Conservation (phyloP, 2,113 vertebrate genomes). For the Bujurquina vittata region DNA sequence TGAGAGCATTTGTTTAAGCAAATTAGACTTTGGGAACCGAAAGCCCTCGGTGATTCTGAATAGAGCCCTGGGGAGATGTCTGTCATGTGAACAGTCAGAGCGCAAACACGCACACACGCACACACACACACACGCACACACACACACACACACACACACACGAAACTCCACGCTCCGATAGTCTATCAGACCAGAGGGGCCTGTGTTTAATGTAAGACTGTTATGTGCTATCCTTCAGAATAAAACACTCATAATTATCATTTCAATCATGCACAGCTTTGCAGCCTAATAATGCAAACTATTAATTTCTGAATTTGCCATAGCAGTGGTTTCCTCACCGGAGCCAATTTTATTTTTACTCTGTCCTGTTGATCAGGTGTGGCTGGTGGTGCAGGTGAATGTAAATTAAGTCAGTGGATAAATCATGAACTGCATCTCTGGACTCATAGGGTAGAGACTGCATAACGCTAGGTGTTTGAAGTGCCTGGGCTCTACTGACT, state of each 20-base stretch:
- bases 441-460: neutral
- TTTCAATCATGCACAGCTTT: slow-evolving; percentile 33
- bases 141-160: neutral
- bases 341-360: slow-evolving; percentile 5
- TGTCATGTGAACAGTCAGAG: slow-evolving; percentile 27
- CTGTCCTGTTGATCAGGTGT: slow-evolving; percentile 28
- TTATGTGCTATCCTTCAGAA: neutral
- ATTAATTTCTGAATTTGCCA: slow-evolving; percentile 29
- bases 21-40: slow-evolving; percentile 56
- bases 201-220: neutral
- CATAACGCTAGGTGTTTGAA: neutral
- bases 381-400: slow-evolving; percentile 32
- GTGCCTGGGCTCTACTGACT: neutral
- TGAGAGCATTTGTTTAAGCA: slow-evolving; percentile 61
- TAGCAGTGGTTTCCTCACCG: slow-evolving; percentile 19
- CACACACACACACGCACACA: neutral
- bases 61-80: slow-evolving; percentile 26
- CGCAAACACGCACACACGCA: neutral
- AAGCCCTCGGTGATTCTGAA: slow-evolving; percentile 48
- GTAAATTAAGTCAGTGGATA: slow-evolving; percentile 42
- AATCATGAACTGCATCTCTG: slow-evolving; percentile 16
- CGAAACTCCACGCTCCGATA: neutral
- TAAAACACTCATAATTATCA: slow-evolving; percentile 34
- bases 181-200: slow-evolving; percentile 11
- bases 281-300: slow-evolving; percentile 5